Evolutionary conservation across 2,113 vertebrate species (phyloP).

Genomic region (Carassius auratus): DNA sequence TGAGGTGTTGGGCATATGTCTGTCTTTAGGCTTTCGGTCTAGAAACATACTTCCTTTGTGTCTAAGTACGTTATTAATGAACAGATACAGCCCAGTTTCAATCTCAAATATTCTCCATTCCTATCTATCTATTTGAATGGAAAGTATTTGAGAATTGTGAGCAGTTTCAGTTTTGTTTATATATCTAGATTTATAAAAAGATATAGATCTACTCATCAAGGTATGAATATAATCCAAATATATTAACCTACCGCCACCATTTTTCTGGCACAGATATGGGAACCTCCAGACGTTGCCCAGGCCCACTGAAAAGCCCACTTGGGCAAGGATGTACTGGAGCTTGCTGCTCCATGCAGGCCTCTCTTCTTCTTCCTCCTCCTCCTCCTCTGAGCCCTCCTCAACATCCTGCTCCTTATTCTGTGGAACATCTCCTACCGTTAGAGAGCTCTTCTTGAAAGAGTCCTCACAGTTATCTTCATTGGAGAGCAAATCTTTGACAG

Average conservation of each 20-base stretch:
- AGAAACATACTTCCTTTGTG: neutral
- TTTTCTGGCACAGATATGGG: conserved; percentile 98
- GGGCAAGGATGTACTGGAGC: conserved; percentile 95
- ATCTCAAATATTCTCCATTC: too few species aligned
- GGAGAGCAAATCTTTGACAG: conserved; percentile 94
- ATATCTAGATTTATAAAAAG: too few species aligned
- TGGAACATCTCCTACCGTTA: conserved; percentile 82
- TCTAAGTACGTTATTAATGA: neutral
- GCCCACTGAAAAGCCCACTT: conserved; percentile 98
- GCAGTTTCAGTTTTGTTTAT: too few species aligned
- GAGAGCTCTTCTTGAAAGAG: conserved; percentile 92
- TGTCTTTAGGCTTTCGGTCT: neutral
- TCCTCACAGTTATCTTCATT: conserved; percentile 92
- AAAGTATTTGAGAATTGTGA: too few species aligned
- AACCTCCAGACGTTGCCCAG: conserved; percentile 98
- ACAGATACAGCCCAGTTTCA: neutral
- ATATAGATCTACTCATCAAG: too few species aligned
- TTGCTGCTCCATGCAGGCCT: conserved; percentile 97
- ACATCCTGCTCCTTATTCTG: conserved; percentile 81
- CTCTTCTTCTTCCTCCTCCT: conserved; percentile 90
- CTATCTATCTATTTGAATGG: too few species aligned
- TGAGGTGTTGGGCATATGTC: neutral
- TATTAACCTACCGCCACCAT: conserved; percentile 90
- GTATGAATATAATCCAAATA: too few species aligned
- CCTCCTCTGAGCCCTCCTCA: conserved; percentile 85